Percentiles rank a stretch among this genome's conserved stretches.
Evolutionary conservation across 2,888 invertebrate genomes (phyloP).

Genomic region (Norana najaformis): DNA sequence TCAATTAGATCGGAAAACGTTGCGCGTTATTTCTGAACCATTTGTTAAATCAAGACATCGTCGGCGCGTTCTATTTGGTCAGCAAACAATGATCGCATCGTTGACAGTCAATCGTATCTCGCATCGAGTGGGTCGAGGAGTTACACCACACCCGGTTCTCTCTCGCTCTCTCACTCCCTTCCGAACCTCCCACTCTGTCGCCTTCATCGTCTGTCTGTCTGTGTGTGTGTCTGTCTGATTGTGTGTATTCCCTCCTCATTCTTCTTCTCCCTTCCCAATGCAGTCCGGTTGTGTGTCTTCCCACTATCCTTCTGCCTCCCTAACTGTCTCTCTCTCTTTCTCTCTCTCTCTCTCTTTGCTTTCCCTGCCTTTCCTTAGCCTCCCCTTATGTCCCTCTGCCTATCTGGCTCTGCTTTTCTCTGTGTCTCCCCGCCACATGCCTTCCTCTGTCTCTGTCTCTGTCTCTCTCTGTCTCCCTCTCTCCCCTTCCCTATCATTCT

Average conservation of each 20-base stretch:
- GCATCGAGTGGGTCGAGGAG: background rate
- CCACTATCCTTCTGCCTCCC: background rate
- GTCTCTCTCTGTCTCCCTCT: background rate
- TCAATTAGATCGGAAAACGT: conserved; percentile 21
- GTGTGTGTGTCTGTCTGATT: background rate
- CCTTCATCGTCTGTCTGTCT: background rate
- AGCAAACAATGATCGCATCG: background rate
- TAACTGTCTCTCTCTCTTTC: background rate
- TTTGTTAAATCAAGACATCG: conserved; percentile 24
- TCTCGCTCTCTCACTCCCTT: background rate
- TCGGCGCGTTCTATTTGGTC: conserved; percentile 14
- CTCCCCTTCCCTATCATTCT: background rate
- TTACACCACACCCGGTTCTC: background rate
- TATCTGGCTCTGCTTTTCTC: background rate
- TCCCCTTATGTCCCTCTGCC: background rate
- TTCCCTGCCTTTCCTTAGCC: background rate
- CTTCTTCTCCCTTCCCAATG: background rate
- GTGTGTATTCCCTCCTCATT: background rate
- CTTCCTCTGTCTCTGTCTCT: background rate
- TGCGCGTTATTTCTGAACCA: conserved; percentile 16
- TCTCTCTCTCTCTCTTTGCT: background rate
- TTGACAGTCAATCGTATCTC: background rate
- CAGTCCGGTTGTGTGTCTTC: too few species aligned
- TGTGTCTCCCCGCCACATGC: background rate
- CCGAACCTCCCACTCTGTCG: background rate